Conservation (phyloP, 64 coral and sea anemone species). For the Montipora capricornis region DNA sequence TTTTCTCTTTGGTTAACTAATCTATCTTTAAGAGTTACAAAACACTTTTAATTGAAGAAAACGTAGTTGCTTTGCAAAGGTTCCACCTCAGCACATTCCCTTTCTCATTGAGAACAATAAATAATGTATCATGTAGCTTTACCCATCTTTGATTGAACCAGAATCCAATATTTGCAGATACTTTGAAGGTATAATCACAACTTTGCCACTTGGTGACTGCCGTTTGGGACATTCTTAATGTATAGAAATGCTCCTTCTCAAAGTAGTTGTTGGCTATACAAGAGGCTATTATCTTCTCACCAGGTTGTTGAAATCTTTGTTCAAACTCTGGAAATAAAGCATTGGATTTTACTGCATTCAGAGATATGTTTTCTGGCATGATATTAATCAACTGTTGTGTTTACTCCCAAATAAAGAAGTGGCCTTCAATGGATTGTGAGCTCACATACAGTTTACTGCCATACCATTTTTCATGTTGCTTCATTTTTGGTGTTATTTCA, state of each 20-base stretch:
- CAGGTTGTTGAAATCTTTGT: conserved; percentile 21
- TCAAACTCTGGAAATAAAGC: conserved; percentile 50
- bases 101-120: conserved; percentile 70
- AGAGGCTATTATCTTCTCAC: conserved; percentile 46
- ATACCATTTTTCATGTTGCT: too few relatives aligned
- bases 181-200: conserved; percentile 72
- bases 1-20: too few relatives aligned
- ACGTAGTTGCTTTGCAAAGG: conserved; percentile 54
- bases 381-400: too few relatives aligned
- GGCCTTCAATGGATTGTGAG: too few relatives aligned
- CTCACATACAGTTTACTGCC: too few relatives aligned
- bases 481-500: too few relatives aligned
- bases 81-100: conserved; percentile 57
- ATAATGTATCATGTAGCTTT: conserved; percentile 67
- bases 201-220: conserved; percentile 40
- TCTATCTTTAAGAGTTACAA: not conserved
- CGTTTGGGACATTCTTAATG: conserved; percentile 53
- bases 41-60: conserved; percentile 63
- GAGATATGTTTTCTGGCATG: not conserved
- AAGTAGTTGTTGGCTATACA: conserved; percentile 37
- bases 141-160: conserved; percentile 68
- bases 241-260: conserved; percentile 55
- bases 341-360: not conserved
- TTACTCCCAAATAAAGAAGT: too few relatives aligned
- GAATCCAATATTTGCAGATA: conserved; percentile 47